Evolutionary conservation across 2,888 invertebrate species (phyloP).

Genomic region (Conistra vaccinii): DNA sequence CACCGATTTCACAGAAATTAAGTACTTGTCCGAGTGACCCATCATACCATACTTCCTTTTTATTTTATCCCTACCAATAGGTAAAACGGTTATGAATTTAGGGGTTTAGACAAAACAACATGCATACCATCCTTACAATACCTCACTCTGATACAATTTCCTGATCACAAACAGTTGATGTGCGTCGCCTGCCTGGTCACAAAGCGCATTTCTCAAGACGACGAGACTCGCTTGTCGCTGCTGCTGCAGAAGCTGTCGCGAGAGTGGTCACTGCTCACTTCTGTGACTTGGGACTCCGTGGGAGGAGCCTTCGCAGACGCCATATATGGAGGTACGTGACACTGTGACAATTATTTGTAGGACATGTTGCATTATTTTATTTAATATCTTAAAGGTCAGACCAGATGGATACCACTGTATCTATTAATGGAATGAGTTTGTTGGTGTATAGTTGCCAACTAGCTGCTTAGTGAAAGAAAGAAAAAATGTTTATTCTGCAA

Average conservation of each 20-base stretch:
- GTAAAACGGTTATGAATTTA: not conserved
- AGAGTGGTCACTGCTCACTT: constrained; percentile 94
- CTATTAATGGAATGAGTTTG: no score
- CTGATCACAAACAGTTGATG: constrained; percentile 87
- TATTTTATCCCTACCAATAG: not conserved
- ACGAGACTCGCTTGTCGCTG: constrained; percentile 92
- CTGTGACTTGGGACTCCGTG: constrained; percentile 93
- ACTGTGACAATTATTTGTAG: constrained; percentile 1
- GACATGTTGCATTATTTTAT: constrained; percentile 22
- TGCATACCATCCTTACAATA: not conserved
- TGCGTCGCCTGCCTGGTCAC: constrained; percentile 93
- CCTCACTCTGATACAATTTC: not conserved
- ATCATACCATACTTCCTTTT: not conserved
- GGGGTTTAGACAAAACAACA: not conserved
- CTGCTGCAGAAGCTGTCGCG: constrained; percentile 93
- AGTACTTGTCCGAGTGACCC: no score
- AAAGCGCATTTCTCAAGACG: constrained; percentile 93
- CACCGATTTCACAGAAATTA: no score
- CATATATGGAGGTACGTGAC: constrained; percentile 90
- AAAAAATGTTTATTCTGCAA: no score
- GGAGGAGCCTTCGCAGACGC: constrained; percentile 93
- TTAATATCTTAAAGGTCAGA: constrained; percentile 10
- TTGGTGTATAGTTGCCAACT: no score
- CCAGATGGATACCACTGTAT: not conserved
- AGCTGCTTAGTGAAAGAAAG: no score